Evolutionary conservation across 2,797 vertebrate genomes (phyloP).

Genomic region (Labeo calbasu): DNA sequence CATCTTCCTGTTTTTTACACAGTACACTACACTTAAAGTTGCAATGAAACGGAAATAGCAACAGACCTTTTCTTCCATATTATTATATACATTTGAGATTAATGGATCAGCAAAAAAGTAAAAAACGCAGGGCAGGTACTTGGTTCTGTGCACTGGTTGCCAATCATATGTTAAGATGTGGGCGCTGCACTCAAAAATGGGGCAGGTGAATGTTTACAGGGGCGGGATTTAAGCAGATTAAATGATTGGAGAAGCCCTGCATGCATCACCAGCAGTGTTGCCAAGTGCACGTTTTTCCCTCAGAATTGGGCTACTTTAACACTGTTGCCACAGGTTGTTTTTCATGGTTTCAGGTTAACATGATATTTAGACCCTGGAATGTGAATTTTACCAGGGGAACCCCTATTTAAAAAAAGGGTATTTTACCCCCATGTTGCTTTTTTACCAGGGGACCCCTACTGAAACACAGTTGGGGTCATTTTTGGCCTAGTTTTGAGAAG

Average conservation of each 20-base stretch:
- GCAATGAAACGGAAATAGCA: not conserved
- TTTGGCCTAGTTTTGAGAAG: too few relatives aligned
- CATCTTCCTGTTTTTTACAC: not conserved
- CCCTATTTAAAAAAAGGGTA: too few relatives aligned
- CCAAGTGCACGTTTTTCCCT: too few relatives aligned
- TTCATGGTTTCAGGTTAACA: too few relatives aligned
- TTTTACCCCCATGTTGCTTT: too few relatives aligned
- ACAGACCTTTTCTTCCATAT: not conserved
- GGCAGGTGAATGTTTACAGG: not conserved
- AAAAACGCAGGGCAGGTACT: not conserved
- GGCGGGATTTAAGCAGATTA: not conserved
- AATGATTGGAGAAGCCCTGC: not conserved
- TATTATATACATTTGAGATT: not conserved
- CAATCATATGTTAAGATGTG: not conserved
- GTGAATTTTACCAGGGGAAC: too few relatives aligned
- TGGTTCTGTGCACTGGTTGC: not conserved
- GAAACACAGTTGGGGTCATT: too few relatives aligned
- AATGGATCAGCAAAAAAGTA: not conserved
- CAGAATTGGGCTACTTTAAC: too few relatives aligned
- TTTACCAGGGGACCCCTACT: too few relatives aligned
- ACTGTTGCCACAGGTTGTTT: too few relatives aligned
- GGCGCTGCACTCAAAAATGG: not conserved
- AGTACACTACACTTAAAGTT: constrained; percentile 6
- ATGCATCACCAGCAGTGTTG: not conserved
- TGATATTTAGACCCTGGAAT: too few relatives aligned